A percentile compares a stretch with the other conserved stretches of the same genome.
phyloP scores from a whole-genome alignment of 2,888 invertebrate species.

The Griposia aprilina region DNA sequence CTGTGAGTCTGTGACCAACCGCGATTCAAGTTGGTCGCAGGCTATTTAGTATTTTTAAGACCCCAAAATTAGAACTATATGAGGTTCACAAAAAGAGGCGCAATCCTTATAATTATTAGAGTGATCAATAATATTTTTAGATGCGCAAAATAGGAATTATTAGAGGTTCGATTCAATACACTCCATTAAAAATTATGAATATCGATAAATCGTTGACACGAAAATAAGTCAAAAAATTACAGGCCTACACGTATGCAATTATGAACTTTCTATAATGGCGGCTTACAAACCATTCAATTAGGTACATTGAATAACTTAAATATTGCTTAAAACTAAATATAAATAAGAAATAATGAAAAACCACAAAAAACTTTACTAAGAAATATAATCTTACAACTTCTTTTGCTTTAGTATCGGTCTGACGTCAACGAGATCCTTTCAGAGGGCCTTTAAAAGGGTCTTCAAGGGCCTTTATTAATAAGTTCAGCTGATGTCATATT shows the following conservation, averaged over 20 bases:
- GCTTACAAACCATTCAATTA: background rate
- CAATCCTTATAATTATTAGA: no score
- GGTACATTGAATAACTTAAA: background rate
- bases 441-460: slow-evolving; percentile 11
- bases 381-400: slow-evolving; percentile 16
- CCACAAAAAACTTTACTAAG: background rate
- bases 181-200: background rate
- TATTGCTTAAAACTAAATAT: background rate
- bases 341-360: background rate
- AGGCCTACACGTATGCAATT: background rate
- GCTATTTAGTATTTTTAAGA: no score
- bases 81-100: no score
- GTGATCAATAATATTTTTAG: no score
- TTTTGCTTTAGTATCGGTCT: slow-evolving; percentile 41
- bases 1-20: no score
- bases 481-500: slow-evolving; percentile 51
- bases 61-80: no score
- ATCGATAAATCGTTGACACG: background rate
- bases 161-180: no score
- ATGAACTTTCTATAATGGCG: background rate
- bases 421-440: slow-evolving; percentile 17
- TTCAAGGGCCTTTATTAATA: slow-evolving; percentile 51
- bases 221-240: background rate
- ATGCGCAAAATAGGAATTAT: no score
- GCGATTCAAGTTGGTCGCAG: no score